Evolutionary conservation across 2,888 invertebrate genomes (phyloP).

Genomic region (Rhogogaster chlorosoma): DNA sequence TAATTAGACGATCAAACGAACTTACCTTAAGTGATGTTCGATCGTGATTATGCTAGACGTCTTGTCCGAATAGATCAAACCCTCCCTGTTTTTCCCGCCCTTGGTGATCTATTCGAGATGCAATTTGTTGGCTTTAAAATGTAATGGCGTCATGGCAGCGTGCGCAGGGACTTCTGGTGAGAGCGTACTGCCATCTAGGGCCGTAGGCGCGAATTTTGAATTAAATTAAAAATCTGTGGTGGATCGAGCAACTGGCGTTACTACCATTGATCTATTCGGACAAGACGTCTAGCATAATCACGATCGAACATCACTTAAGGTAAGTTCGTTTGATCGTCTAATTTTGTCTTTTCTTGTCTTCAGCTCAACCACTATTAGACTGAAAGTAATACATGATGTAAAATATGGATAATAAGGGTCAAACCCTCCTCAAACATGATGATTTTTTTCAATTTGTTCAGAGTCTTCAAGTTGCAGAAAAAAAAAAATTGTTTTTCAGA

Average conservation of each 20-base stretch:
- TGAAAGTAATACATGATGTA: no score
- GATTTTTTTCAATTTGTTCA: no score
- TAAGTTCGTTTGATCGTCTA: constrained; percentile 33
- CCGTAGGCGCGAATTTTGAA: neutral
- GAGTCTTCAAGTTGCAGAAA: no score
- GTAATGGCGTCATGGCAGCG: neutral
- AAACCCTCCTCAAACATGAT: no score
- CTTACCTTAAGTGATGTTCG: constrained; percentile 16
- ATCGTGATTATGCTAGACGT: constrained; percentile 25
- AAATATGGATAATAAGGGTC: no score
- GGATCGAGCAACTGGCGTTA: constrained; percentile 32
- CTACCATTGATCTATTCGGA: constrained; percentile 26
- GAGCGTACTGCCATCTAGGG: neutral
- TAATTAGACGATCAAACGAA: constrained; percentile 43
- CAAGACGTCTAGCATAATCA: constrained; percentile 18
- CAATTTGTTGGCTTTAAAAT: constrained; percentile 19
- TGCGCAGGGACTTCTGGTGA: no score
- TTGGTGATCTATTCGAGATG: neutral
- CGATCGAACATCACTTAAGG: constrained; percentile 27
- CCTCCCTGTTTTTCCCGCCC: neutral
- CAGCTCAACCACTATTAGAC: no score
- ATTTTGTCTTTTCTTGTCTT: no score
- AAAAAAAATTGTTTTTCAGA: no score
- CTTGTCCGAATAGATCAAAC: constrained; percentile 37
- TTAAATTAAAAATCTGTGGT: neutral